These are phyloP conservation scores for Myotis lucifugus DNA, from an alignment of 2,113 vertebrate species.

Conservation along the genomic window DNA sequence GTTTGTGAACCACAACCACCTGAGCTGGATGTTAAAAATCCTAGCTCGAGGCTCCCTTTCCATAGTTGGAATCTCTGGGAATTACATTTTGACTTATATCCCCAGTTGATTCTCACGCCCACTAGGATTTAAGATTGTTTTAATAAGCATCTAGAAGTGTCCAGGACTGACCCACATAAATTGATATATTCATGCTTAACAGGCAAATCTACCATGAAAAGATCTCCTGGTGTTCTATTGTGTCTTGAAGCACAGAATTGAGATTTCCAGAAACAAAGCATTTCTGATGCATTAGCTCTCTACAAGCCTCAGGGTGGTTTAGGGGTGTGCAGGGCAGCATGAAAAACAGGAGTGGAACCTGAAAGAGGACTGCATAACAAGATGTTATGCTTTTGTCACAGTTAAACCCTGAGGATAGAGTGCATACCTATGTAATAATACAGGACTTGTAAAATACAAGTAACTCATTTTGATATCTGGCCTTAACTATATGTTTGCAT, in stretches of 20 bases:
- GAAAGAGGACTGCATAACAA: not conserved
- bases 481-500: conserved; percentile 43
- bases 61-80: not conserved
- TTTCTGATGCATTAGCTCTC: not conserved
- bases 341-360: not conserved
- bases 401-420: not conserved
- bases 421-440: not conserved
- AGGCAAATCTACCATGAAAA: not conserved
- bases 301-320: not conserved
- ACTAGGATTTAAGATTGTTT: conserved; percentile 18
- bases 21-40: not conserved
- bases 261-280: conserved; percentile 3
- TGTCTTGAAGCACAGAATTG: not conserved
- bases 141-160: not conserved
- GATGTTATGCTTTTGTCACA: not conserved
- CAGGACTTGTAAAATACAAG: not conserved
- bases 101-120: not conserved
- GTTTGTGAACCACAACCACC: not conserved
- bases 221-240: not conserved
- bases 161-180: not conserved
- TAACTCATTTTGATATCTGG: not conserved
- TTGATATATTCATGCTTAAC: not conserved
- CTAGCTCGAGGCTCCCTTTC: not conserved
- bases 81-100: not conserved
- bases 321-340: not conserved